These are phyloP conservation scores for Platalea minor DNA, from an alignment of 2,797 vertebrate species.

Conservation along the genomic window DNA sequence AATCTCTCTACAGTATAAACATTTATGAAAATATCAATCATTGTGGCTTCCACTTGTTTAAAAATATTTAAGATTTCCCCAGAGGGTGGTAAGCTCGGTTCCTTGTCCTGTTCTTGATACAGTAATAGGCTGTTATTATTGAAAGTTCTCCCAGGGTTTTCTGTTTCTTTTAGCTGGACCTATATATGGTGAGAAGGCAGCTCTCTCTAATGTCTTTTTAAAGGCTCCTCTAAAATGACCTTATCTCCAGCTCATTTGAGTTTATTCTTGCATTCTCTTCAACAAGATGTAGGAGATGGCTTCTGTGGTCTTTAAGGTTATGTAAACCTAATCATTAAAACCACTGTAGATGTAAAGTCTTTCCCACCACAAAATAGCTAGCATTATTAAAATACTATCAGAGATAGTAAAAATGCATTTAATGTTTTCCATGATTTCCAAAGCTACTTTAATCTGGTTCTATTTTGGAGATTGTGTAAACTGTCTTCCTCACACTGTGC, in stretches of 20 bases:
- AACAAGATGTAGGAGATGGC: background rate
- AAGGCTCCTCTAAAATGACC: background rate
- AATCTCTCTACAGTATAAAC: background rate
- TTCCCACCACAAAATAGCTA: background rate
- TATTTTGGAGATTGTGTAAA: background rate
- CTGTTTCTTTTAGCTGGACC: background rate
- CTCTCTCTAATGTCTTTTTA: background rate
- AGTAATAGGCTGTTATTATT: background rate
- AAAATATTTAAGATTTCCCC: conserved; percentile 14
- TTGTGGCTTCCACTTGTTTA: background rate
- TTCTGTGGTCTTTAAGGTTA: background rate
- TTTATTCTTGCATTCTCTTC: background rate
- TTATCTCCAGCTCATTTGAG: background rate
- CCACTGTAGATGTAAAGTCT: background rate
- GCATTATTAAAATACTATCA: background rate
- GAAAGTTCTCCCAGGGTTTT: background rate
- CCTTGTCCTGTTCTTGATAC: background rate
- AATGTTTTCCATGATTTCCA: background rate
- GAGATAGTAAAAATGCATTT: background rate
- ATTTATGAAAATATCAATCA: conserved; percentile 18
- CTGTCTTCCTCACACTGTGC: background rate
- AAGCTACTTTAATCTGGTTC: background rate
- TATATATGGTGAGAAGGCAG: background rate
- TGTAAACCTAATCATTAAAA: background rate
- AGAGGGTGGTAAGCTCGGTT: background rate